Conservation (phyloP, 2,797 vertebrate genomes). For the Zenarchopterus dispar region DNA sequence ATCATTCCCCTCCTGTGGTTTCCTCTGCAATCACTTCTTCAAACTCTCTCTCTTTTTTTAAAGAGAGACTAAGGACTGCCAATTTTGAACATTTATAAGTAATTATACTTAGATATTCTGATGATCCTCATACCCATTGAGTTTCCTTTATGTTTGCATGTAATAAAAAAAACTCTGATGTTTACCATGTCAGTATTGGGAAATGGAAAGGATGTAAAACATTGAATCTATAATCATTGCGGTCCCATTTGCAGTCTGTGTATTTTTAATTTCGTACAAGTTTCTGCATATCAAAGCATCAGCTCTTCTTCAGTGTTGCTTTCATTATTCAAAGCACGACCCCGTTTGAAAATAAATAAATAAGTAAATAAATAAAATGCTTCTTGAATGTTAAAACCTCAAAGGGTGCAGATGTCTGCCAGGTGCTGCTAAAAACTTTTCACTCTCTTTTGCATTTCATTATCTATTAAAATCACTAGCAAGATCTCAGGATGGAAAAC, state of each 20-base stretch:
- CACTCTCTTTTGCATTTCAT: constrained; percentile 30
- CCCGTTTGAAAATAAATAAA: constrained; percentile 10
- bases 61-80: constrained; percentile 13
- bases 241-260: constrained; percentile 9
- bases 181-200: constrained; percentile 36
- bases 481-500: constrained; percentile 48
- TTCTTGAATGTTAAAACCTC: constrained; percentile 45
- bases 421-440: constrained; percentile 37
- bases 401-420: constrained; percentile 7
- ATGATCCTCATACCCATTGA: constrained; percentile 38
- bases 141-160: constrained; percentile 40
- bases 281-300: constrained; percentile 53
- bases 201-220: constrained; percentile 30
- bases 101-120: constrained; percentile 54
- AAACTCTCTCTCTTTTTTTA: constrained; percentile 35
- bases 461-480: constrained; percentile 56
- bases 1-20: constrained; percentile 16
- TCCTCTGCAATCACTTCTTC: constrained; percentile 15
- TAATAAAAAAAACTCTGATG: constrained; percentile 28
- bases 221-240: constrained; percentile 38
- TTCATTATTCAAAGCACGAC: constrained; percentile 52
- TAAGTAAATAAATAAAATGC: constrained; percentile 4
- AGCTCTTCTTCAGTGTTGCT: constrained; percentile 34
- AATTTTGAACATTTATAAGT: constrained; percentile 47
- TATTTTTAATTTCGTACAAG: constrained; percentile 27